These are phyloP conservation scores for Ptychobarbus kaznakovi DNA, from an alignment of 2,797 vertebrate genomes.

Conservation along the genomic window DNA sequence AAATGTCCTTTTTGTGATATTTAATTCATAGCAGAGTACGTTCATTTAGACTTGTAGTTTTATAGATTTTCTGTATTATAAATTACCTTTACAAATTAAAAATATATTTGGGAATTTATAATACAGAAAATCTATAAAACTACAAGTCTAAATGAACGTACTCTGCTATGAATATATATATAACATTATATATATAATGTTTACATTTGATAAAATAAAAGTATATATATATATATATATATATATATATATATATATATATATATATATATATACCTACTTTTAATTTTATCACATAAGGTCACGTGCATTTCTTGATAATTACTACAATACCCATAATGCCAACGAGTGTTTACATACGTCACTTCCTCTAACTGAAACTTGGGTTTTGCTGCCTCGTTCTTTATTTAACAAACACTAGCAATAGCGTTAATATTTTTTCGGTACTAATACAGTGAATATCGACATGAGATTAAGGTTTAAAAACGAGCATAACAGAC, in stretches of 20 bases:
- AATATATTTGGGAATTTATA: no score
- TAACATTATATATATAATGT: no score
- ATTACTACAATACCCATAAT: conserved; percentile 33
- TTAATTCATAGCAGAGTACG: not conserved
- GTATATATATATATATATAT: no score
- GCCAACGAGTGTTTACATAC: conserved; percentile 8
- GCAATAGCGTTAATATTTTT: not conserved
- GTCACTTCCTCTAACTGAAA: conserved; percentile 39
- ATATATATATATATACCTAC: no score
- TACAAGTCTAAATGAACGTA: no score
- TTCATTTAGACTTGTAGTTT: not conserved
- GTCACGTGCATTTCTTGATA: not conserved
- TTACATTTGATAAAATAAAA: no score
- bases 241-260: no score
- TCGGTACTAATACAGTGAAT: not conserved
- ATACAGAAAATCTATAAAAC: no score
- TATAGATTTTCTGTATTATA: not conserved
- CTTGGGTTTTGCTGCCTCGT: not conserved
- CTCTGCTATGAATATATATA: no score
- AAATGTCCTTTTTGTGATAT: not conserved
- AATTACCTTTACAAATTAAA: not conserved
- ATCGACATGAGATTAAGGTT: not conserved
- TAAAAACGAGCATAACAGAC: not conserved
- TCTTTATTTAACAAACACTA: not conserved
- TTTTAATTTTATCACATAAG: no score